Percentiles rank a stretch among this genome's conserved stretches.
phyloP scores from a whole-genome alignment of 2,888 invertebrate genomes.

The Mactromeris polynyma region DNA sequence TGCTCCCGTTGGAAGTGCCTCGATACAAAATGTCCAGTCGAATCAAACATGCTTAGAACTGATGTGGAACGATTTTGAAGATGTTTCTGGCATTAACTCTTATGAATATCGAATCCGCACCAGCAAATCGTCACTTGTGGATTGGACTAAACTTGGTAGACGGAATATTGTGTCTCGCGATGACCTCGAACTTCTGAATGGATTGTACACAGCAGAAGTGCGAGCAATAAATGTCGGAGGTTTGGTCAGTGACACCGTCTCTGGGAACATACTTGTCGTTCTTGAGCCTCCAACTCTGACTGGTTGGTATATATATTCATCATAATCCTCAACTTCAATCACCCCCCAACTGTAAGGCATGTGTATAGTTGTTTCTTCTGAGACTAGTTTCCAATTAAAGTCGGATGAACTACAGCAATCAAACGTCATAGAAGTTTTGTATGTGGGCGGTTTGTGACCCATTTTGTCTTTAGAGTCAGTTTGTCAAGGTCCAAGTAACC shows the following conservation, averaged over 20 bases:
- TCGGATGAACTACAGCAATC: too few species aligned
- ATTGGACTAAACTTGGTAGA: neutral
- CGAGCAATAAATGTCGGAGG: neutral
- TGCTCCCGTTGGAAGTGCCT: neutral
- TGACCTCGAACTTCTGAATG: neutral
- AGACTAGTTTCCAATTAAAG: too few species aligned
- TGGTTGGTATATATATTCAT: neutral
- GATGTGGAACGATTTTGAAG: conserved; percentile 5
- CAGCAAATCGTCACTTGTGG: neutral
- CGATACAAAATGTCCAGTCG: neutral
- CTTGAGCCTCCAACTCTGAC: neutral
- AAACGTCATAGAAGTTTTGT: too few species aligned
- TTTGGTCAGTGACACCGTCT: neutral
- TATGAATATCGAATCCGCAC: conserved; percentile 16
- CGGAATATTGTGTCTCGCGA: neutral
- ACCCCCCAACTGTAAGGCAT: too few species aligned
- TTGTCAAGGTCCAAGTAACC: too few species aligned
- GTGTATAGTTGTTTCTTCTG: too few species aligned
- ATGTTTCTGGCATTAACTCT: neutral
- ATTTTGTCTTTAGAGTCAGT: too few species aligned
- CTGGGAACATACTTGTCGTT: neutral
- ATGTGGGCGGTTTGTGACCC: too few species aligned
- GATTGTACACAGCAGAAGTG: neutral
- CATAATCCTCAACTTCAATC: too few species aligned
- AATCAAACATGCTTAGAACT: neutral